Evolutionary conservation across 2,113 vertebrate genomes (phyloP), one percentile per base, ranked within the genome.

Genomic region (Albula goreensis): DNA sequence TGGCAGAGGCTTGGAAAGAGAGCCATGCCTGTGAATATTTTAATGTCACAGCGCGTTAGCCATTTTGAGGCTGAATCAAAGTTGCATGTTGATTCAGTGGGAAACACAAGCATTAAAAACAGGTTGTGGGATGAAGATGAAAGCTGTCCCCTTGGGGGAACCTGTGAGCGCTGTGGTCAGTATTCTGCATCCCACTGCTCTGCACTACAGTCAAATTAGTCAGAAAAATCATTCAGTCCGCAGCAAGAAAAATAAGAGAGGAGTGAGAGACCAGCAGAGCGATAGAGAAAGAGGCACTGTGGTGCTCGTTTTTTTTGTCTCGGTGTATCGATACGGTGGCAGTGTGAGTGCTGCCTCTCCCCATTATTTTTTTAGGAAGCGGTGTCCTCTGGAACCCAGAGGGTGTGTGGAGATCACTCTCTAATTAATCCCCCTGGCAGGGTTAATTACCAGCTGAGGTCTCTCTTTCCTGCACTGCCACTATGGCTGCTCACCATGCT

Each of bases 221-320:
- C 53, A 56, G 12, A 9, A 56, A 56, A 56, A 56, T 6, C 53
- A 56, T 56, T 56, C 53, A 56, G 12, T 56, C 53, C 12, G 7
- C 31, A 41, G 31, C 31, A 41, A 41, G 31, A 41, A 41, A 41
- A 41, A 41, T 41, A 41, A 41, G 31, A 41, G 31, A 41, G 31
- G 31, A 41, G 31, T 1, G 31, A 41, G 53, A 52, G 17, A 50
- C 13, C 63, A 10, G 15, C 31, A 52, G 83, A 66, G 50, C 25
- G 70, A 83, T 31, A 70, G 31, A 83, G 82, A 50, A 4, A 85
- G 84, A 53, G 80, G 10, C 31, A 53, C 51, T 82, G 50, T 56
- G 12, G 12, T 4, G 80, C 80, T 41, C 31, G 31, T 41, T 41
- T 41, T 41, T 41, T 41, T 41, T 41, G 31, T 41, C 31, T 41